Percentiles rank a stretch among this genome's conserved stretches.
Evolutionary conservation across 2,797 vertebrate species (phyloP).

Genomic region (Taenioides sp.): DNA sequence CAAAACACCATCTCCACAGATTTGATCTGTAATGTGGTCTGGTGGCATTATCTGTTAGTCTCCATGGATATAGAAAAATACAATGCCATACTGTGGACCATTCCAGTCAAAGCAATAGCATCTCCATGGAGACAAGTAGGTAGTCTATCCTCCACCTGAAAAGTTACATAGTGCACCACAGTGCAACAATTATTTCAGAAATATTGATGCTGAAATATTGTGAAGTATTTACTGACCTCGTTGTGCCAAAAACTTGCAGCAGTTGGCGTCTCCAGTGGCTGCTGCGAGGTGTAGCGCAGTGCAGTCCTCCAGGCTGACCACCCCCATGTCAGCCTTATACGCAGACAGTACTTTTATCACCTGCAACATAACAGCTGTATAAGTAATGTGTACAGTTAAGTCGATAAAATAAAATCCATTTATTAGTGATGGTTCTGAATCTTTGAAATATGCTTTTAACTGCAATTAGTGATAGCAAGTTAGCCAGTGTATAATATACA

Average conservation of each 20-base stretch:
- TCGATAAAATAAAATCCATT: neutral
- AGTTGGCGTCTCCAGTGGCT: slow-evolving; percentile 79
- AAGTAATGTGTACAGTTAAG: neutral
- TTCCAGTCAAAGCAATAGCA: too few species aligned
- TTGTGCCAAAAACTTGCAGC: slow-evolving; percentile 92
- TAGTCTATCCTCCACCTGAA: neutral
- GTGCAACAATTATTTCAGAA: neutral
- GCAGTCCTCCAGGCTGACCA: slow-evolving; percentile 80
- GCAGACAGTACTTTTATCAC: slow-evolving; percentile 76
- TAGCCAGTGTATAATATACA: neutral
- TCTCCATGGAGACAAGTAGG: neutral
- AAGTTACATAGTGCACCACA: neutral
- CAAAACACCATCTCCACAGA: too few species aligned
- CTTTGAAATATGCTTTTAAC: neutral
- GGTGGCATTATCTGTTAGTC: neutral
- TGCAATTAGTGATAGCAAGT: neutral
- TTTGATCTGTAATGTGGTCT: too few species aligned
- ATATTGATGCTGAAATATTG: neutral
- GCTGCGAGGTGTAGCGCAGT: slow-evolving; percentile 89
- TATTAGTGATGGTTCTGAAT: too few species aligned
- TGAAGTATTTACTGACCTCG: slow-evolving; percentile 79
- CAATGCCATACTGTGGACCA: too few species aligned
- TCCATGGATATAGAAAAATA: too few species aligned
- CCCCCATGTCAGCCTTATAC: slow-evolving; percentile 81
- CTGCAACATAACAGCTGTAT: slow-evolving; percentile 45